Base-by-base conservation (phyloP, 2,797 vertebrate species). In the Ara ararauna region DNA sequence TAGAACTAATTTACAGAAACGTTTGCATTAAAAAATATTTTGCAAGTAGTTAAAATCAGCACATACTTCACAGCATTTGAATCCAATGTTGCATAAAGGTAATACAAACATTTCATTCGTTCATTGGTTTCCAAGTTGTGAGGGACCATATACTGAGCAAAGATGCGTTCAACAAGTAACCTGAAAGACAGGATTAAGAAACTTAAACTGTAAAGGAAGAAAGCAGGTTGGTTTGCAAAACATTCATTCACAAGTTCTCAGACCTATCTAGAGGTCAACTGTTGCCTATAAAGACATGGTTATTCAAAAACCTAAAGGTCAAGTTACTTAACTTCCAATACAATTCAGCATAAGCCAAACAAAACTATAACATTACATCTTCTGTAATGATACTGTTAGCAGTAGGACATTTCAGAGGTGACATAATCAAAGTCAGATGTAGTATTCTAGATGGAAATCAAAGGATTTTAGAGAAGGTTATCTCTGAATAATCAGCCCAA, bases 121-220 rank as follows among this genome's bases (percentile, higher is more conserved):
- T 99, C 99, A 0, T 98, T 96, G 22, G 99, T 99, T 94, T 99
- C 99, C 98, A 99, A 97, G 97, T 99, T 99, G 97, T 99, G 99
- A 96, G 99, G 99, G 38, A 99, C 99, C 98, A 99, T 99, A 90
- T 99, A 99, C 88, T 99, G 99, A 76, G 99, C 99, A 97, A 99
- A 99, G 90, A 99, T 99, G 16, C 99, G 98, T 97, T 99, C 99
- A 88, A 99, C 99, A 87, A 99, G 98, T 97, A 99, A 97, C 92
- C 99, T 99, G 97, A 6, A 87, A 96, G 51, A 96, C 44, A 95
- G 20, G 12, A 93, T 50, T 65, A 75, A 87, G n/a, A 65, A 65
- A 76, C 6, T 42, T 40, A 14, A 84, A 23, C 50, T 36, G 42
- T 32, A 60, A 90, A 48, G 38, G 34, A 94, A 73, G 20, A 92